Percentiles rank a stretch among this genome's conserved stretches.
Evolutionary conservation across 2,113 vertebrate genomes (phyloP).

Genomic region (Dasyornis broadbenti): DNA sequence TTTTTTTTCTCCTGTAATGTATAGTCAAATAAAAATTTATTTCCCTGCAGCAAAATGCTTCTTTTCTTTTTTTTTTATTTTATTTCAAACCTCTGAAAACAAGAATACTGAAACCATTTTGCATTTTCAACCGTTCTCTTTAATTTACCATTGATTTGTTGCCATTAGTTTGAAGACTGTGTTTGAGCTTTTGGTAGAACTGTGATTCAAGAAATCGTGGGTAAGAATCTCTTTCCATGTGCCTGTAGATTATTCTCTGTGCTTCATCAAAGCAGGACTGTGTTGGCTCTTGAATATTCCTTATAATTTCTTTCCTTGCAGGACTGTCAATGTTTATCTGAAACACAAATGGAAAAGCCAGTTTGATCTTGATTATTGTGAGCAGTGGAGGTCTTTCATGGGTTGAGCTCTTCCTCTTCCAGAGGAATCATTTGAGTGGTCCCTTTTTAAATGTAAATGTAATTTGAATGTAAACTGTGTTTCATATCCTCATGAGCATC

Average conservation of each 20-base stretch:
- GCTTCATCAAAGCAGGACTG: constrained; percentile 81
- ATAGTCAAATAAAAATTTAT: not conserved
- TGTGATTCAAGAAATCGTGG: constrained; percentile 81
- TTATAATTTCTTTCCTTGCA: constrained; percentile 74
- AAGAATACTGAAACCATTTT: not conserved
- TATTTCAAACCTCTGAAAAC: not conserved
- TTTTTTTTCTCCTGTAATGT: not conserved
- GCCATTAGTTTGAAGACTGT: constrained; percentile 57
- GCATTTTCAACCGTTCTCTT: not conserved
- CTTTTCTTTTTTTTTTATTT: not conserved
- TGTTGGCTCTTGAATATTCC: constrained; percentile 76
- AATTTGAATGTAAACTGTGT: not conserved
- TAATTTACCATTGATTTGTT: not conserved
- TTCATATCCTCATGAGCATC: not conserved
- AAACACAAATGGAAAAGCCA: not conserved
- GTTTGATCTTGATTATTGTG: not conserved
- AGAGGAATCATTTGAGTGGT: not conserved
- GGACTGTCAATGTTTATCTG: constrained; percentile 88
- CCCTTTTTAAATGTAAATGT: not conserved
- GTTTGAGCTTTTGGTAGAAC: constrained; percentile 79
- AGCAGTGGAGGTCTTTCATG: not conserved
- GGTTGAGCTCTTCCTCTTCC: not conserved
- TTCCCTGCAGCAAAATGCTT: not conserved
- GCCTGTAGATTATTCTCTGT: constrained; percentile 82
- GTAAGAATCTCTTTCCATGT: constrained; percentile 88